These are phyloP conservation scores for Scophthalmus maximus DNA, from an alignment of 2,113 vertebrate species.

Conservation along the genomic window DNA sequence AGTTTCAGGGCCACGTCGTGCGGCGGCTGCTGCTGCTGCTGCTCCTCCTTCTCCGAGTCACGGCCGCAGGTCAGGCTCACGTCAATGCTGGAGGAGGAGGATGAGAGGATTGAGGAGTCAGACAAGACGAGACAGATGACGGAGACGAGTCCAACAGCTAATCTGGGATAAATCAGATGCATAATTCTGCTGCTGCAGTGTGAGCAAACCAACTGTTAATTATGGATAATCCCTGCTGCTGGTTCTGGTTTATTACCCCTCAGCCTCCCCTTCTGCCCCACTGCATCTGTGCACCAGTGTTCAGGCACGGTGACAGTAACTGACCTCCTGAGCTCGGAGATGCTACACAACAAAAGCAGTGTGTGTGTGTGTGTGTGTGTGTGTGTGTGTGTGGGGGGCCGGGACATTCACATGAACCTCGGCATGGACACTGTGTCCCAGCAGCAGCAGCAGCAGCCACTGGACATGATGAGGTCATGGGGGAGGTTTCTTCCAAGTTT, in stretches of 20 bases:
- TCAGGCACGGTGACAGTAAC: neutral
- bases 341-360: slow-evolving; percentile 21
- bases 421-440: slow-evolving; percentile 11
- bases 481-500: slow-evolving; percentile 50
- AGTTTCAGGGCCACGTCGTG: slow-evolving; percentile 95
- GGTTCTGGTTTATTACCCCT: neutral
- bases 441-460: slow-evolving; percentile 47
- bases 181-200: slow-evolving; percentile 59
- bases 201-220: slow-evolving; percentile 51
- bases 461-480: slow-evolving; percentile 67
- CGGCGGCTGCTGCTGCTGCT: slow-evolving; percentile 83
- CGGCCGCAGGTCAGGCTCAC: slow-evolving; percentile 93
- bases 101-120: neutral
- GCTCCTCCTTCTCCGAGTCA: slow-evolving; percentile 84
- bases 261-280: no score
- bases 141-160: slow-evolving; percentile 23
- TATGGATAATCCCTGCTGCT: slow-evolving; percentile 55
- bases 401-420: slow-evolving; percentile 50
- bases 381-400: no score
- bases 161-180: slow-evolving; percentile 64
- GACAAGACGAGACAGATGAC: slow-evolving; percentile 17
- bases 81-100: slow-evolving; percentile 86
- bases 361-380: no score
- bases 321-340: neutral
- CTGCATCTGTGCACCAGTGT: no score